Evolutionary conservation across 2,888 invertebrate genomes (phyloP).

Genomic region (Globia sparganii): DNA sequence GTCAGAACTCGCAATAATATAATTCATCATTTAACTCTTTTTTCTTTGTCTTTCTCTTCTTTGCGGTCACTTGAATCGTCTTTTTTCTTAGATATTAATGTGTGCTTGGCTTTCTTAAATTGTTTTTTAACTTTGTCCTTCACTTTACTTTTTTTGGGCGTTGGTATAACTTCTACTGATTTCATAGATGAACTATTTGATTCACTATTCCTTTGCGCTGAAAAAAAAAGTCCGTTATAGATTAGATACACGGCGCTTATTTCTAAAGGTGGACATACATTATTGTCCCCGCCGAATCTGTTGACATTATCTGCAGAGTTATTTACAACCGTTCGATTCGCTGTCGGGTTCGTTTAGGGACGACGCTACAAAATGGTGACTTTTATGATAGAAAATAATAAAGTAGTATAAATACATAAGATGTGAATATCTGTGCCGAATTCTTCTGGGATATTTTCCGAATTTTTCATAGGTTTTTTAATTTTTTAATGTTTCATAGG

Average conservation of each 20-base stretch:
- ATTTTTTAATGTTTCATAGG: no score
- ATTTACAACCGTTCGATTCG: neutral
- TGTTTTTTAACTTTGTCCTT: slow-evolving; percentile 89
- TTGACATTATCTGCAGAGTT: neutral
- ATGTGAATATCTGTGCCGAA: neutral
- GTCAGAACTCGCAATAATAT: slow-evolving; percentile 46
- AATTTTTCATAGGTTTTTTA: no score
- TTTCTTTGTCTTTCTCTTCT: slow-evolving; percentile 83
- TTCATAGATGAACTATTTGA: slow-evolving; percentile 86
- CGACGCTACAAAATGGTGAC: neutral
- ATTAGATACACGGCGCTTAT: neutral
- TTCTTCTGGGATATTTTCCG: neutral
- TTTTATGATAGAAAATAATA: neutral
- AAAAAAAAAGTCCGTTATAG: slow-evolving; percentile 66
- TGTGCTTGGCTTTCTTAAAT: slow-evolving; percentile 87
- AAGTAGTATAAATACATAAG: neutral
- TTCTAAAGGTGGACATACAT: neutral
- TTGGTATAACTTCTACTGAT: slow-evolving; percentile 80
- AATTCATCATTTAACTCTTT: slow-evolving; percentile 77
- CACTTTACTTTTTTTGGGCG: slow-evolving; percentile 86
- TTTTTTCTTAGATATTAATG: slow-evolving; percentile 85
- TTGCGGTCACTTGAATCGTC: slow-evolving; percentile 79
- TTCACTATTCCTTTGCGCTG: slow-evolving; percentile 88
- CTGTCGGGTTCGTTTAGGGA: neutral
- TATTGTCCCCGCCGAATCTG: neutral